Evolutionary conservation across 2,888 invertebrate species (phyloP).

Genomic region (Ischnura elegans): DNA sequence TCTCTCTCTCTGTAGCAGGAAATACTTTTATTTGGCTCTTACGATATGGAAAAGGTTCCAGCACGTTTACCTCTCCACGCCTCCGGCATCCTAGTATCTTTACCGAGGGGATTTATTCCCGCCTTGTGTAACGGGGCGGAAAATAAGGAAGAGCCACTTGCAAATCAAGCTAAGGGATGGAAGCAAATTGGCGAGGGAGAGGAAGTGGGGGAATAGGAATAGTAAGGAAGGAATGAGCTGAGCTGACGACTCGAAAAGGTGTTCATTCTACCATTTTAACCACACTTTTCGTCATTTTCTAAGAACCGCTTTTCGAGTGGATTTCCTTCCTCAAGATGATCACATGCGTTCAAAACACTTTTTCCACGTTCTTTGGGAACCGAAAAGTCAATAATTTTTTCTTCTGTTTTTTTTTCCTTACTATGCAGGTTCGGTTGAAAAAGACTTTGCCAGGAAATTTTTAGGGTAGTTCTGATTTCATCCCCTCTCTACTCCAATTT

Average conservation of each 20-base stretch:
- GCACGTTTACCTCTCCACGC: neutral
- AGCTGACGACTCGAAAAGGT: neutral
- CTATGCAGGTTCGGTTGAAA: no score
- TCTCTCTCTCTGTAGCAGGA: no score
- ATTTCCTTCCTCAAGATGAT: neutral
- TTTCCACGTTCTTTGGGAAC: neutral
- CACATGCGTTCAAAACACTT: neutral
- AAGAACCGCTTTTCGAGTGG: neutral
- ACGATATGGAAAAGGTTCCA: neutral
- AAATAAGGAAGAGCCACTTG: slow-evolving; percentile 23
- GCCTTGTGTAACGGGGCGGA: neutral
- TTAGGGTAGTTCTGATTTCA: no score
- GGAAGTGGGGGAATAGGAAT: neutral
- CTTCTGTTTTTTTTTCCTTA: no score
- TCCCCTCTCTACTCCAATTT: no score
- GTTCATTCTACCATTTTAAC: neutral
- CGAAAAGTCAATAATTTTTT: no score
- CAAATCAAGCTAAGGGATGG: neutral
- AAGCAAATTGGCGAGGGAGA: neutral
- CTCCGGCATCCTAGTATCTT: neutral
- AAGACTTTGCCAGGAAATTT: no score
- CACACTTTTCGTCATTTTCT: neutral
- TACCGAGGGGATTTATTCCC: neutral
- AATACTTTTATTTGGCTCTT: neutral
- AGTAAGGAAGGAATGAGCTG: neutral